Evolutionary conservation across 2,888 invertebrate species (phyloP), one percentile per base, ranked within the genome.

Genomic region (Drosophila anomalata): DNA sequence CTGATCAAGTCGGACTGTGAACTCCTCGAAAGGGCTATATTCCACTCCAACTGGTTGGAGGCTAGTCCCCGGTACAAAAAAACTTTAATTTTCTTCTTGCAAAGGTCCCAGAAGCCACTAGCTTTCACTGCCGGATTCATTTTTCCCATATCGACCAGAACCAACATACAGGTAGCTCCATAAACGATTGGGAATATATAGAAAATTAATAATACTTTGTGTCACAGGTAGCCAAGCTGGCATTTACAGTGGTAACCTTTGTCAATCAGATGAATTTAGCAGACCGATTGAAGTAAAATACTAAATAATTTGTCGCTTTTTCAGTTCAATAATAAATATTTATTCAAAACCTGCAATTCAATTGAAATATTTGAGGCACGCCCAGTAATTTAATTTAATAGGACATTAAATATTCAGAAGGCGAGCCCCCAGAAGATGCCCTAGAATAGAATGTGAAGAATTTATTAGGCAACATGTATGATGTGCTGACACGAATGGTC

Each of bases 191-290:
- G 51, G 66, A 14, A 31, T 76, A 29, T 73, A 76, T 1, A 33
- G 5, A 24, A 2, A 5, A 14, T 1, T 1, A 2, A 14, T 17
- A 3, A 12, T 41, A 14, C n/a, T 20, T 8, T 54, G 46, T 1
- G 9, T 29, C 9, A 29, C 5, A 87, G 87, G 75, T 87, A 4
- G 85, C 87, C 1, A 78, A 81, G 24, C 24, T 84, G 26, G 82
- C 85, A 0, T 82, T 82, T 61, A 67, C 82, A 0, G 85, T 84
- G 8, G 63, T 77, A 0, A 77, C 82, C 11, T 75, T 82, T 53
- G 73, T 77, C 0, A 67, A 77, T 29, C 63, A 73, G 53, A 42
- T 87, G 39, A 79, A 87, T 5, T 52, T 87, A 5, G 69, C 57
- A 0, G 77, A 85, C 2, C 78, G 42, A n/a, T n/a, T 82, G 22